These are phyloP conservation scores for Phenacoccus solenopsis DNA, from an alignment of 1,140 invertebrate genomes.

Conservation along the genomic window DNA sequence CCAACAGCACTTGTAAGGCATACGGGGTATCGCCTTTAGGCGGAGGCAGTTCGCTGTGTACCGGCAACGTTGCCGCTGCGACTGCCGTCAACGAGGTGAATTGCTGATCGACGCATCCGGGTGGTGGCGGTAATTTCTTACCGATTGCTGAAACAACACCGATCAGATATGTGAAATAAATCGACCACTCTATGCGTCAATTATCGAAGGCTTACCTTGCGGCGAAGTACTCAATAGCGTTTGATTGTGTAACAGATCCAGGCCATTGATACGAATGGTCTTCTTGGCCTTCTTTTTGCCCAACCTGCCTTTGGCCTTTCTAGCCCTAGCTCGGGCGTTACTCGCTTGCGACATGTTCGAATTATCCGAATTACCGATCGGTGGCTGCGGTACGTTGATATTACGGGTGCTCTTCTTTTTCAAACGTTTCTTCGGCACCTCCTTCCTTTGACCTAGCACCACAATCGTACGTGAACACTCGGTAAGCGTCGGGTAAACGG, in stretches of 20 bases:
- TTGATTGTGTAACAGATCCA: conserved; percentile 80
- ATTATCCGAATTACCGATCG: background rate
- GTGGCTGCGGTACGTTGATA: background rate
- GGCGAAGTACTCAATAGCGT: conserved; percentile 72
- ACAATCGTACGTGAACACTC: no score
- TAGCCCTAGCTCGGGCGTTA: conserved; percentile 5
- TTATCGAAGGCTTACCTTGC: conserved; percentile 35
- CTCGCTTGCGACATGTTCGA: conserved; percentile 12
- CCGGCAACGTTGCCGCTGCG: conserved; percentile 40
- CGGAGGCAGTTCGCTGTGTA: conserved; percentile 63
- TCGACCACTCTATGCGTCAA: background rate
- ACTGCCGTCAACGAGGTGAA: conserved; percentile 53
- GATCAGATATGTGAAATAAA: background rate
- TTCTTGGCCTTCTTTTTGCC: background rate
- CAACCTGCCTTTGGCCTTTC: conserved; percentile 23
- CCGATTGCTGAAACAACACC: conserved; percentile 31
- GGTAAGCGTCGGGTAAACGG: no score
- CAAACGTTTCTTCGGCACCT: conserved; percentile 32
- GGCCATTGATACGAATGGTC: conserved; percentile 56
- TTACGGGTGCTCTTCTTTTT: conserved; percentile 23
- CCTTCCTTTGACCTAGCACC: background rate
- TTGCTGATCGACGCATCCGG: conserved; percentile 80
- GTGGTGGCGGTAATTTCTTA: conserved; percentile 62
- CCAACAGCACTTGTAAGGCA: conserved; percentile 68
- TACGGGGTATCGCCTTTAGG: conserved; percentile 67